Percentiles rank a stretch among this genome's conserved stretches.
These are phyloP conservation scores for Adineta ricciae DNA, from an alignment of 2,888 invertebrate species.

Conservation along the genomic window DNA sequence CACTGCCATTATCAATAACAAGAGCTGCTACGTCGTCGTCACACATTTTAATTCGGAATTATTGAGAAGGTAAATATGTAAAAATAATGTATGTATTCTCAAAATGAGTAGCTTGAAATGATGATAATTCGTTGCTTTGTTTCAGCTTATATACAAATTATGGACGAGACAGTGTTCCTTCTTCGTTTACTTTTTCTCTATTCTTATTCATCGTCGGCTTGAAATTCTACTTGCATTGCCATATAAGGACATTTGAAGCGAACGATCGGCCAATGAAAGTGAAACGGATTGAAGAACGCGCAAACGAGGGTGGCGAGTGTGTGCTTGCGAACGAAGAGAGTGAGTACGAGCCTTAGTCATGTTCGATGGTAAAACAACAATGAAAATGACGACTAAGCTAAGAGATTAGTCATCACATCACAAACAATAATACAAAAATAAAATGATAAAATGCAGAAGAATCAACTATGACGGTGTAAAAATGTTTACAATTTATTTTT, in stretches of 20 bases:
- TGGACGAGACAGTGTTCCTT: not conserved
- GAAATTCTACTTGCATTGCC: constrained; percentile 19
- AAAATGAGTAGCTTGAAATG: not conserved
- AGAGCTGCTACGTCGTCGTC: constrained; percentile 35
- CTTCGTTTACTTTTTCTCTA: not conserved
- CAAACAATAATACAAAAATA: not conserved
- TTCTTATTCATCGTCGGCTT: not conserved
- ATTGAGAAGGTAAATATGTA: not conserved
- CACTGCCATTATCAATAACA: constrained; percentile 34
- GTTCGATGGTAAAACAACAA: not conserved
- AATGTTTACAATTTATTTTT: not conserved
- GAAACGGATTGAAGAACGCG: not conserved
- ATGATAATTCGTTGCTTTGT: not conserved
- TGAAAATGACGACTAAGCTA: not conserved
- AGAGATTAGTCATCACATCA: not conserved
- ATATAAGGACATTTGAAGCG: constrained; percentile 3
- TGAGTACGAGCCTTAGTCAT: not conserved
- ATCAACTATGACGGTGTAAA: not conserved
- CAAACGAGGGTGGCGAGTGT: not conserved
- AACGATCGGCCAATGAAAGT: not conserved
- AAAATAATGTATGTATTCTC: not conserved
- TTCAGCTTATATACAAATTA: not conserved
- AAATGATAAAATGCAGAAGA: not conserved
- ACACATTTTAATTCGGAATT: constrained; percentile 23
- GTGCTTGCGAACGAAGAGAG: not conserved